These are phyloP conservation scores for Pachypeltis micranthus DNA, from an alignment of 1,140 invertebrate species.

Conservation along the genomic window DNA sequence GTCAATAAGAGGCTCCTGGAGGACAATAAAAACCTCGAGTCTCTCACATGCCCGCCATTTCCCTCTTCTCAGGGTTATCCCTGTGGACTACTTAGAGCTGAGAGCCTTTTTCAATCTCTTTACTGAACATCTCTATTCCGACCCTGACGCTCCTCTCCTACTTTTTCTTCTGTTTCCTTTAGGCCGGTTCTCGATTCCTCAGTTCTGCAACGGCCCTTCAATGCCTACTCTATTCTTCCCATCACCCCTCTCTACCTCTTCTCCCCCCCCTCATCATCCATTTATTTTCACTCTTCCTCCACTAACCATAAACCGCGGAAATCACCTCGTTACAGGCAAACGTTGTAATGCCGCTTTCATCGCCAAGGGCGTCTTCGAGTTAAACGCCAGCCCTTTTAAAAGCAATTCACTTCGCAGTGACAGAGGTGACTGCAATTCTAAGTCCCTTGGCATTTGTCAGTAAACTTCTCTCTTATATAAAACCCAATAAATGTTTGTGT, in stretches of 20 bases:
- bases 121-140: neutral
- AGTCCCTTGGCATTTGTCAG: no score
- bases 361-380: no score
- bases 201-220: no score
- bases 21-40: neutral
- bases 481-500: no score
- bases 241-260: neutral
- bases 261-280: neutral
- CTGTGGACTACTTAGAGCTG: neutral
- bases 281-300: neutral
- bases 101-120: neutral
- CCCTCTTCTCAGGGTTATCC: neutral
- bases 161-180: neutral
- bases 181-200: no score
- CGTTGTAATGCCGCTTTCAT: neutral
- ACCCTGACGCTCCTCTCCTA: neutral
- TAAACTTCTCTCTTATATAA: no score
- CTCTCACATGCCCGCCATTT: no score
- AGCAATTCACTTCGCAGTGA: no score
- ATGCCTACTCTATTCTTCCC: no score
- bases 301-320: neutral
- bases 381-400: no score
- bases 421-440: no score
- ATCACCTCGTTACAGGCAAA: neutral
- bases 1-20: neutral